Evolutionary conservation across 1,140 invertebrate species (phyloP).

Genomic region (Drosophila pectinifera): DNA sequence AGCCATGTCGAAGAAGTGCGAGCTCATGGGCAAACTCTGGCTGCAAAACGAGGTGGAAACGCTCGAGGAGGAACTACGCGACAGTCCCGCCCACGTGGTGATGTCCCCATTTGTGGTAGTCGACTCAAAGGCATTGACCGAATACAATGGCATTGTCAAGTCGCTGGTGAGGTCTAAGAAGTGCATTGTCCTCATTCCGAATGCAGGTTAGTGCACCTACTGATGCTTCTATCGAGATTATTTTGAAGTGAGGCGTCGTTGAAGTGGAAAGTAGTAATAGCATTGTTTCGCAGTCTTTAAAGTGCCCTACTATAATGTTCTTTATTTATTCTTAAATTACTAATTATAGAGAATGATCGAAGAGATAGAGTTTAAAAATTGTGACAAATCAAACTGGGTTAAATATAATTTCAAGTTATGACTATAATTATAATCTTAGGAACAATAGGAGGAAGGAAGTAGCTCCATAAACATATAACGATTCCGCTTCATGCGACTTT

Average conservation of each 20-base stretch:
- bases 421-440: too few species aligned
- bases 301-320: too few species aligned
- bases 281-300: not conserved
- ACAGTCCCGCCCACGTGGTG: constrained; percentile 77
- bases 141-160: constrained; percentile 90
- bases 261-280: not conserved
- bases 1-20: constrained; percentile 86
- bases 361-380: too few species aligned
- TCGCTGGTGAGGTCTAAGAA: constrained; percentile 91
- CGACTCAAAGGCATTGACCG: constrained; percentile 90
- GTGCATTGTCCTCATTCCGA: constrained; percentile 92
- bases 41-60: constrained; percentile 90
- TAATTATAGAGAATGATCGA: too few species aligned
- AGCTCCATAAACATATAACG: too few species aligned
- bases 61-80: constrained; percentile 86
- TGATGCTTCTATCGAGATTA: constrained; percentile 1
- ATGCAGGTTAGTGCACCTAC: constrained; percentile 88
- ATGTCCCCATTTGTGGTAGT: constrained; percentile 92
- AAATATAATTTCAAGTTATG: too few species aligned
- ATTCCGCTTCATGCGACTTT: too few species aligned
- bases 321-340: not conserved
- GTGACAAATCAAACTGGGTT: too few species aligned
- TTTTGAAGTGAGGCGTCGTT: not conserved
- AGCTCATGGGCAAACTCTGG: constrained; percentile 90
- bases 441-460: too few species aligned